Base-by-base conservation (phyloP, 2,888 invertebrate species). In the Luperina nickerlii region DNA sequence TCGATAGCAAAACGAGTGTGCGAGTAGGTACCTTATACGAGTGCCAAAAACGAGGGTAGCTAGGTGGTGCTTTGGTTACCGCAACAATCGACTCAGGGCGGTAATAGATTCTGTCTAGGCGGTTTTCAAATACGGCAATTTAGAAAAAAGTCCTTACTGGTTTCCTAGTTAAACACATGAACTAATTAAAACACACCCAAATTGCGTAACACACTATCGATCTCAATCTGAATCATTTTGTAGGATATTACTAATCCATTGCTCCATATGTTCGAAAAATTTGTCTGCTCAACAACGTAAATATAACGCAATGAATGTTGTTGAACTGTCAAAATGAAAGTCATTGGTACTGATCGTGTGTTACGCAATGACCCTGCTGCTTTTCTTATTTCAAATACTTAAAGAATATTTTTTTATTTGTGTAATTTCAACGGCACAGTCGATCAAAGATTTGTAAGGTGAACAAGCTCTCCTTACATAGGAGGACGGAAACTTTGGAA, bases 401-500 rank as follows among this genome's bases (percentile, higher is more conserved):
- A 20, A 32, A 24, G 2, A 32, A 24, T 5, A 0, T 32, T 67
- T 73, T 11, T 15, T 18, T n/a, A 38, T 5, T 1, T 20, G 20
- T 20, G 13, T 71, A 51, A 74, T 51, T 38, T 51, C 9, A 27
- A 71, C n/a, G 48, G 11, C 18, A 38, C 18, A 51, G 24, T 42
- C 8, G 1, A 32, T 74, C 11, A 60, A 73, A 20, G 18, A 9
- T 32, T 24, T 24, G 9, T 15, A 27, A 3, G 24, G 48, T 24
- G 51, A 32, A 78, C 32, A 51, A 42, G 48, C 60, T 45, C 27
- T 42, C 18, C 13, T 15, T 54, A n/a, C 8, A 18, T 24, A n/a
- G 18, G 27, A 69, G 13, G 15, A 51, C 60, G 32, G 38, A 73
- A 83, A 74, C 24, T 72, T 72, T n/a, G n/a, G 62, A 60, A 75